Conservation (phyloP, 2,888 invertebrate species). For the Thyatira batis region DNA sequence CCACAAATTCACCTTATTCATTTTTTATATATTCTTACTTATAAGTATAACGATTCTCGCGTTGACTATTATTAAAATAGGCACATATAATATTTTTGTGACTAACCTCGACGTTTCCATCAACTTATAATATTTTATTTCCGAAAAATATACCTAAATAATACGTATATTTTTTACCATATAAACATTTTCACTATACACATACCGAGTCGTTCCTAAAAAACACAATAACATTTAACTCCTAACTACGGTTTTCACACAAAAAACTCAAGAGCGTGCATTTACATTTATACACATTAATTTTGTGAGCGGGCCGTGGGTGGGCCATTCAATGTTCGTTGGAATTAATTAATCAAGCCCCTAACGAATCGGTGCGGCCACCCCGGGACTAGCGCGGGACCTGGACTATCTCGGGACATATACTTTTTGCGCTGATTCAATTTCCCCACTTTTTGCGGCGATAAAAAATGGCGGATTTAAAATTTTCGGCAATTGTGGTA, state of each 20-base stretch:
- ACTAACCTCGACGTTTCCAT: too few relatives aligned
- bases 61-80: too few relatives aligned
- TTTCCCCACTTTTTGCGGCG: constrained; percentile 9
- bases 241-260: not conserved
- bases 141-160: too few relatives aligned
- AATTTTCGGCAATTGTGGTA: not conserved
- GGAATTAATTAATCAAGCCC: constrained; percentile 14
- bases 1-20: too few relatives aligned
- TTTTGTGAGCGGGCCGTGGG: not conserved
- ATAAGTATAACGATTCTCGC: too few relatives aligned
- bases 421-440: constrained; percentile 12
- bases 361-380: constrained; percentile 14
- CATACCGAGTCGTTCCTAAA: too few relatives aligned
- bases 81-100: too few relatives aligned
- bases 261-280: not conserved
- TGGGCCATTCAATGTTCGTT: not conserved
- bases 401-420: not conserved
- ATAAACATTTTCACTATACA: not conserved
- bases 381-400: constrained; percentile 3
- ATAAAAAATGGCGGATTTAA: not conserved
- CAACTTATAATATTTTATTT: too few relatives aligned
- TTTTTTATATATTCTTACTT: too few relatives aligned
- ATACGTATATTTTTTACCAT: too few relatives aligned
- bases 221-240: not conserved
- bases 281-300: not conserved